Evolutionary conservation across 1,140 invertebrate species (phyloP).

Genomic region (Carcinoscorpius rotundicauda): DNA sequence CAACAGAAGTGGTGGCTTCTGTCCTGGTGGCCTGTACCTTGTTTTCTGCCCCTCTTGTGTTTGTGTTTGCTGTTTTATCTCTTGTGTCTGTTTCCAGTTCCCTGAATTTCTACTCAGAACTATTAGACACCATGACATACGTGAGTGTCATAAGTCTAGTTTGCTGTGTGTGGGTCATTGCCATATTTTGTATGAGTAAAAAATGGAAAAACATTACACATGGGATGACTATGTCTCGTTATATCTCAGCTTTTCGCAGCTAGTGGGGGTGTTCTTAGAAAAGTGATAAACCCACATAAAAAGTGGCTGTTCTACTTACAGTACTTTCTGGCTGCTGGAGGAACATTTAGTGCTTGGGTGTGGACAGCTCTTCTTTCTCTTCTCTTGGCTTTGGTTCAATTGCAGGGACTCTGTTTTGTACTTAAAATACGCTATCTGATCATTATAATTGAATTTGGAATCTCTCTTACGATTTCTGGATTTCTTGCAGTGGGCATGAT

Average conservation of each 20-base stretch:
- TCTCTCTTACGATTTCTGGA: background rate
- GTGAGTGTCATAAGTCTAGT: conserved; percentile 61
- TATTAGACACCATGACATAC: conserved; percentile 69
- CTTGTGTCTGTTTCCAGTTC: conserved; percentile 38
- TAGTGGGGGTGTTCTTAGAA: conserved; percentile 56
- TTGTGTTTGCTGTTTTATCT: conserved; percentile 86
- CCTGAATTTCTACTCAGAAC: conserved; percentile 36
- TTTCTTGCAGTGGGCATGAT: background rate
- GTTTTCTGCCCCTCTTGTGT: conserved; percentile 85
- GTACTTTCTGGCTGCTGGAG: conserved; percentile 54
- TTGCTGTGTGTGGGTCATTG: conserved; percentile 61
- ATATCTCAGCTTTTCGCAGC: conserved; percentile 54
- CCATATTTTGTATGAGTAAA: conserved; percentile 59
- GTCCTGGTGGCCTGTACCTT: conserved; percentile 89
- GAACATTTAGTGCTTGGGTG: conserved; percentile 60
- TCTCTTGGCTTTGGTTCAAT: conserved; percentile 64
- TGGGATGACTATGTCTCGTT: conserved; percentile 62
- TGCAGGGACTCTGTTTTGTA: conserved; percentile 64
- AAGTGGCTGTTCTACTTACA: conserved; percentile 50
- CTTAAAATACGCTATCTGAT: conserved; percentile 30
- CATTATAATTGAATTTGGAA: background rate
- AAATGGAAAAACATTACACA: conserved; percentile 69
- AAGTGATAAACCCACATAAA: conserved; percentile 35
- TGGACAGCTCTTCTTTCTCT: conserved; percentile 72
- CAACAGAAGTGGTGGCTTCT: conserved; percentile 75